Conservation (phyloP, 1,140 invertebrate species). For the Odontomachus brunneus region DNA sequence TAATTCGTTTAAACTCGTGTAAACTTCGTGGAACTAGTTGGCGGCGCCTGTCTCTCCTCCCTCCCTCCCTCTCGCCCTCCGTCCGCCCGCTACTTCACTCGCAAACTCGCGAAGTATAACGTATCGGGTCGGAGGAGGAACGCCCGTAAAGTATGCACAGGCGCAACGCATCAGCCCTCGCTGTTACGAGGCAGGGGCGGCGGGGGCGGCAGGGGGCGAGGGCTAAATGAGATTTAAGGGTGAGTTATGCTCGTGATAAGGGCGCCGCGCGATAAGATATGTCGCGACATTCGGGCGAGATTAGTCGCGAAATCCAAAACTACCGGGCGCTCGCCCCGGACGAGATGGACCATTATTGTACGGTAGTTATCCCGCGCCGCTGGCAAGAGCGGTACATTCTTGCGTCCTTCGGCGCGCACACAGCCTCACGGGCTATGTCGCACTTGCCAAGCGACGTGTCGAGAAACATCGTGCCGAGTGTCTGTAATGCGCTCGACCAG, state of each 20-base stretch:
- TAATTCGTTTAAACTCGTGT: conserved; percentile 42
- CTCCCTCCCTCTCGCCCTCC: too few species aligned
- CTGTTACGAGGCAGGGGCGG: not conserved
- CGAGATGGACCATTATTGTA: conserved; percentile 43
- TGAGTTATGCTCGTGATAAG: not conserved
- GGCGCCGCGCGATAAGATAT: not conserved
- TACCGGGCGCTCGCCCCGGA: conserved; percentile 14
- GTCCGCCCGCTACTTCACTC: not conserved
- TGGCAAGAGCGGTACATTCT: conserved; percentile 23
- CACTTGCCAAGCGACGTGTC: conserved; percentile 26
- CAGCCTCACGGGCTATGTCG: conserved; percentile 18
- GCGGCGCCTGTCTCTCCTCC: not conserved
- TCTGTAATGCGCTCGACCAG: conserved; percentile 38
- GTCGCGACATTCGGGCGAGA: not conserved
- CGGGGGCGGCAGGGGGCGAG: too few species aligned
- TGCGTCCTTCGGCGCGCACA: not conserved
- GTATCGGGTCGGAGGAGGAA: not conserved
- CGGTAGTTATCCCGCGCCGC: conserved; percentile 6
- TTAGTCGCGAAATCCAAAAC: conserved; percentile 30
- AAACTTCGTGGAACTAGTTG: conserved; percentile 1
- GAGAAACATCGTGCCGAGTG: conserved; percentile 17
- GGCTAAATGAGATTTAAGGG: conserved; percentile 14
- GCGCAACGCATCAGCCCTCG: not conserved
- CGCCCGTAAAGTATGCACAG: not conserved
- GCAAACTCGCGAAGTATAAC: not conserved